Evolutionary conservation across 2,797 vertebrate species (phyloP), one percentile per base, ranked within the genome.

Genomic region (Sebastes nivosus): DNA sequence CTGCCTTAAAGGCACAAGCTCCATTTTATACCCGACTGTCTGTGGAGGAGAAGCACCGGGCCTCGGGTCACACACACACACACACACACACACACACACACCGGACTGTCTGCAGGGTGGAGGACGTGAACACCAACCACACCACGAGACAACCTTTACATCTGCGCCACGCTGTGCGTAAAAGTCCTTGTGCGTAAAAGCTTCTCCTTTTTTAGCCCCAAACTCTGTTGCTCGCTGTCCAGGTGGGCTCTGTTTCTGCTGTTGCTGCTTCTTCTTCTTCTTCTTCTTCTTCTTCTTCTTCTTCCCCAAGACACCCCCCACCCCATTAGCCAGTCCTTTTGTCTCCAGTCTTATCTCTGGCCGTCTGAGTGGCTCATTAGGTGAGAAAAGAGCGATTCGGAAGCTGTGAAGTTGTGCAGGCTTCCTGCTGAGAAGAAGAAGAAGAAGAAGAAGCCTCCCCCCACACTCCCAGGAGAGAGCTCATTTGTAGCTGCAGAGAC

Each of bases 1-100:
- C 89, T 92, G 93, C 93, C 95, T 96, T 95, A 95, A 95, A 96
- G 95, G 90, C 88, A 91, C 93, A 94, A 87, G 42, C 87, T 92
- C 93, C 91, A 88, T 94, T 95, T 92, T 88, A 84, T 68, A 6
- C 2, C 68, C 69, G 57, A 55, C 50, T 38, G 67, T 87, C 75
- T 81, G 83, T 18, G 80, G 65, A 83, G 80, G 55, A 72, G 68
- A 58, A 71, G 36, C 72, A 42, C 79, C 77, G 82, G 80, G 82
- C 66, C 86, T 77, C 83, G 22, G 90, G 89, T 83, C 88, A 75
- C 76, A 71, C 64, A 59, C 66, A 29, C 65, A 36, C 68, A 58
- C 66, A 27, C 64, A 32, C 67, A 30, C 88, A 80, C 75, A 73
- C 61, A 63, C 57, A 24, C 65, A 58, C 57, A 67, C 75, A 8